These are phyloP conservation scores for Hassar affinis DNA, from an alignment of 2,113 vertebrate genomes.

Conservation along the genomic window DNA sequence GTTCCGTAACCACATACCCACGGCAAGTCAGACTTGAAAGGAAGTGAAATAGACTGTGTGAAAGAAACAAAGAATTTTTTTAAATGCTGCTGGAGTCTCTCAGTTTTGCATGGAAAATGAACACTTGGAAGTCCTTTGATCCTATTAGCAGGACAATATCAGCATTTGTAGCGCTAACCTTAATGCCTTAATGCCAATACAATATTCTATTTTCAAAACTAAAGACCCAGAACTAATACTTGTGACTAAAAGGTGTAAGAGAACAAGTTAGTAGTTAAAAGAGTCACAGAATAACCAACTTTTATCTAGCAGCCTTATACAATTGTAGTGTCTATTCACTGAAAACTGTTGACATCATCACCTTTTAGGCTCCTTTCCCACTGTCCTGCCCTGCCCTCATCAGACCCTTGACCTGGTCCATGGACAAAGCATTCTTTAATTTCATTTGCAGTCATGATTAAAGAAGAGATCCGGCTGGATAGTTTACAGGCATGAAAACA, in stretches of 20 bases:
- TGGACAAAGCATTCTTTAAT: constrained; percentile 60
- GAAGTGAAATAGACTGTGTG: constrained; percentile 52
- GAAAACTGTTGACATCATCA: not conserved
- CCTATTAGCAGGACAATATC: constrained; percentile 23
- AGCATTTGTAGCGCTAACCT: constrained; percentile 17
- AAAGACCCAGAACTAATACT: not conserved
- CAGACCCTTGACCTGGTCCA: constrained; percentile 36
- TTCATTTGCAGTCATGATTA: constrained; percentile 77
- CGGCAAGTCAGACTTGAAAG: constrained; percentile 53
- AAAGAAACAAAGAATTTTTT: constrained; percentile 34
- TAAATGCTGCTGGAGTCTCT: constrained; percentile 18
- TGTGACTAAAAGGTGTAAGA: constrained; percentile 2
- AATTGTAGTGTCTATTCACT: not conserved
- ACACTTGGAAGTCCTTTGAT: constrained; percentile 17
- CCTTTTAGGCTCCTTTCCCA: not conserved
- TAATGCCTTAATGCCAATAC: not conserved
- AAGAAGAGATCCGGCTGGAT: constrained; percentile 80
- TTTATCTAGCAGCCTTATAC: not conserved
- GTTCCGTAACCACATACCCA: constrained; percentile 47
- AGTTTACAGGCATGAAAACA: constrained; percentile 80
- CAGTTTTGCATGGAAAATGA: constrained; percentile 41
- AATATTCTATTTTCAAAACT: not conserved
- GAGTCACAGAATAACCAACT: not conserved
- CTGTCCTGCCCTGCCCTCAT: constrained; percentile 5
- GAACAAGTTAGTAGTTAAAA: not conserved